A percentile compares a stretch with the other conserved stretches of the same genome.
phyloP scores from a whole-genome alignment of 1,140 invertebrate genomes.

The Trinorchestia longiramus region DNA sequence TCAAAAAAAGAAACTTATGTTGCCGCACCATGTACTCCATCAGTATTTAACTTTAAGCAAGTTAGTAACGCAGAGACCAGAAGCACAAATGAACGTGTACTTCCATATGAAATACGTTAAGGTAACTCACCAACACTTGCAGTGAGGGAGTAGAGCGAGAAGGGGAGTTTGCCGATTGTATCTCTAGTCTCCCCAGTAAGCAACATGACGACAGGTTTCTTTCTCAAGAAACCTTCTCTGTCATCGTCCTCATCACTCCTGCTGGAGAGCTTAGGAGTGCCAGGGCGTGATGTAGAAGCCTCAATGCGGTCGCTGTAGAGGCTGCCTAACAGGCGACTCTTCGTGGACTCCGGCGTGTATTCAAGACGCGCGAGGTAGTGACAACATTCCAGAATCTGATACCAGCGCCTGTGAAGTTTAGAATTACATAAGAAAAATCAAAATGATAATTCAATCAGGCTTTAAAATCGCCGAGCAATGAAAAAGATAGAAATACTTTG shows the following conservation, averaged over 20 bases:
- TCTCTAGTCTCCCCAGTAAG: not conserved
- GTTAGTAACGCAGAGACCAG: too few species aligned
- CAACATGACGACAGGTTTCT: not conserved
- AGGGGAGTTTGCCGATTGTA: not conserved
- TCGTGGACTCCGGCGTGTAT: not conserved
- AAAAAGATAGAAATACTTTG: too few species aligned
- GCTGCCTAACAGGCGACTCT: not conserved
- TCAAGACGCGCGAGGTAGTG: not conserved
- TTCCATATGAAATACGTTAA: too few species aligned
- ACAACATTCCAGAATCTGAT: not conserved
- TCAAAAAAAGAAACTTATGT: too few species aligned
- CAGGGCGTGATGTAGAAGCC: not conserved
- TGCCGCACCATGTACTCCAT: too few species aligned
- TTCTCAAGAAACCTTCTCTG: not conserved
- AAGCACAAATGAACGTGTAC: too few species aligned
- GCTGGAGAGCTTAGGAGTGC: not conserved
- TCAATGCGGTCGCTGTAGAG: slow-evolving; percentile 14
- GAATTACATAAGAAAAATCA: not conserved
- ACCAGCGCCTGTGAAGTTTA: not conserved
- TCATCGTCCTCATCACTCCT: not conserved
- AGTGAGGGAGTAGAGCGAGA: not conserved
- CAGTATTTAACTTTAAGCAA: too few species aligned
- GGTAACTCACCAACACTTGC: not conserved
- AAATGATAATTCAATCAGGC: not conserved
- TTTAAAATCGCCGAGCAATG: too few species aligned